Conservation (phyloP, 1,140 invertebrate genomes). For the Lineus longissimus region DNA sequence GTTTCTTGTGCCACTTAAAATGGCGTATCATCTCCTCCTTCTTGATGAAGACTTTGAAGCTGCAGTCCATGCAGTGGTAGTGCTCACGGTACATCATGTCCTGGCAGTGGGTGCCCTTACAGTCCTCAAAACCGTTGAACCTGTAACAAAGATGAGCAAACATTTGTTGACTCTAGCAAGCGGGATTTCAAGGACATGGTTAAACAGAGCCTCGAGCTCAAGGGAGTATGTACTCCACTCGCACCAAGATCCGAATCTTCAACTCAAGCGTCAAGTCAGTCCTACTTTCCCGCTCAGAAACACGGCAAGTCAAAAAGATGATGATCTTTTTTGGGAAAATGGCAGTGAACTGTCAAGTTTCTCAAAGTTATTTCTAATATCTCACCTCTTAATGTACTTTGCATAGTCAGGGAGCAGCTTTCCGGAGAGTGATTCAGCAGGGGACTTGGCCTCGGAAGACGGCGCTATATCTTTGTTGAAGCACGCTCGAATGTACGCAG, state of each 20-base stretch:
- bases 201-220: too few relatives aligned
- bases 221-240: too few relatives aligned
- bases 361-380: background rate
- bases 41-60: constrained; percentile 82
- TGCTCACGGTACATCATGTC: constrained; percentile 87
- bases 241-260: too few relatives aligned
- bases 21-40: constrained; percentile 99
- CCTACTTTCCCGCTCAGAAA: too few relatives aligned
- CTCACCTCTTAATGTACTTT: constrained; percentile 70
- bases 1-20: constrained; percentile 98
- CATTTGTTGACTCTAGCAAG: background rate
- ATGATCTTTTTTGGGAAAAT: background rate
- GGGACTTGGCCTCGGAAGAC: background rate
- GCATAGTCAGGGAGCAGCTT: constrained; percentile 64
- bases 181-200: background rate
- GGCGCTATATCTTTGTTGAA: background rate
- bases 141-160: constrained; percentile 34
- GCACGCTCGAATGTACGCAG: background rate
- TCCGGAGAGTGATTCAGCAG: constrained; percentile 8
- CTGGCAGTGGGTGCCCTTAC: constrained; percentile 74
- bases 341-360: background rate
- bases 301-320: too few relatives aligned
- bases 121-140: constrained; percentile 70
- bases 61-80: constrained; percentile 93
- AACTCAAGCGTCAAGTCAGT: too few relatives aligned